Percentiles rank a stretch among this genome's conserved stretches.
These are phyloP conservation scores for Chaenodraco wilsoni DNA, from an alignment of 2,797 vertebrate genomes.

Conservation along the genomic window DNA sequence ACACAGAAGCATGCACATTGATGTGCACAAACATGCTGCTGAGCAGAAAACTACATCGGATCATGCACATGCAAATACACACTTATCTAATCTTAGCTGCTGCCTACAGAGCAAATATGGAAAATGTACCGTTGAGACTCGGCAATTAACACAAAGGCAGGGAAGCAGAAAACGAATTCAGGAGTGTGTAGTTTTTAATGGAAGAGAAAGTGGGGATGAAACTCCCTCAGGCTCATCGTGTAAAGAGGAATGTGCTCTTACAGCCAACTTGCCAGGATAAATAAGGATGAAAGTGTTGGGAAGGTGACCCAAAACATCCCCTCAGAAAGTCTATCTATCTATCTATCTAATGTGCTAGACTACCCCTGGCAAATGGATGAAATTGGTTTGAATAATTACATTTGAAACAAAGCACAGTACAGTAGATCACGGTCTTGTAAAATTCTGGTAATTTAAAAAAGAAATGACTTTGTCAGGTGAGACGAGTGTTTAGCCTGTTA, in stretches of 20 bases:
- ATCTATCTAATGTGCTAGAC: neutral
- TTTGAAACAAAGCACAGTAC: neutral
- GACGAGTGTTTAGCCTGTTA: too few species aligned
- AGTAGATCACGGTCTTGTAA: neutral
- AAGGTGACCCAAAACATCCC: conserved; percentile 33
- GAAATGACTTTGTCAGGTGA: neutral
- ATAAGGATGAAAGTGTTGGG: conserved; percentile 32
- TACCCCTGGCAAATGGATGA: too few species aligned
- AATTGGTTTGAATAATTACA: too few species aligned
- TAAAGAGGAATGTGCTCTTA: conserved; percentile 42
- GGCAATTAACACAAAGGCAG: conserved; percentile 51
- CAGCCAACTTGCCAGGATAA: conserved; percentile 28
- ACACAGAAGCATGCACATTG: conserved; percentile 1
- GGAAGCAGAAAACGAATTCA: conserved; percentile 32
- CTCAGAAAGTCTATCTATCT: neutral
- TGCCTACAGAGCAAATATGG: conserved; percentile 44
- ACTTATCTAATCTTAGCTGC: conserved; percentile 54
- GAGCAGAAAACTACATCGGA: too few species aligned
- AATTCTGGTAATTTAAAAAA: conserved; percentile 17
- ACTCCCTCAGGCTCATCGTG: conserved; percentile 38
- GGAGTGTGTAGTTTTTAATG: conserved; percentile 40
- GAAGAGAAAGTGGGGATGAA: conserved; percentile 41
- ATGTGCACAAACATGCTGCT: neutral
- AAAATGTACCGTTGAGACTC: conserved; percentile 37
- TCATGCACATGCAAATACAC: conserved; percentile 18